Evolutionary conservation across 2,888 invertebrate genomes (phyloP).

Genomic region (Melikaiella ostensackeni): DNA sequence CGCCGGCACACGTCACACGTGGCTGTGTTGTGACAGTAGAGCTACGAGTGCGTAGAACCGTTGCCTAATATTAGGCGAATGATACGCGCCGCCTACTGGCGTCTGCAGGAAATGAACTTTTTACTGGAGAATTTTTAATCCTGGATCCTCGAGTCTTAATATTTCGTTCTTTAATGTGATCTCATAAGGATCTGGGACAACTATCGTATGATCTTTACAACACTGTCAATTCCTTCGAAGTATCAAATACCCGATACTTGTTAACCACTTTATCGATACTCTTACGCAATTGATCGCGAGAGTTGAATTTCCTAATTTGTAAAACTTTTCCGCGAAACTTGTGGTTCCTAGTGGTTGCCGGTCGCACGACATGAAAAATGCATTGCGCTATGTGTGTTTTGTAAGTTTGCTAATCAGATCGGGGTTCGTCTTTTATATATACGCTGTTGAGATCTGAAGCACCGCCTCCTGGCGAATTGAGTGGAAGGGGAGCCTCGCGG

Average conservation of each 20-base stretch:
- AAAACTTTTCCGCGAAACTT: constrained; percentile 9
- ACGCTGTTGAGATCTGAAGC: constrained; percentile 59
- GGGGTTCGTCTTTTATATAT: constrained; percentile 74
- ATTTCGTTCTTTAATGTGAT: no score
- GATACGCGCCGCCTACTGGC: constrained; percentile 20
- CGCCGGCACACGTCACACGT: constrained; percentile 59
- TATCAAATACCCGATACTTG: neutral
- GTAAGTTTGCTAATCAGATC: constrained; percentile 72
- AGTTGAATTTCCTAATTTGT: constrained; percentile 7
- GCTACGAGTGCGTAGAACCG: neutral
- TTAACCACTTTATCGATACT: neutral
- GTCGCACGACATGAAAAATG: constrained; percentile 38
- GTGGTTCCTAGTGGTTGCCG: constrained; percentile 16
- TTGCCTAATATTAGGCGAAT: neutral
- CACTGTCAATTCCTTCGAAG: neutral
- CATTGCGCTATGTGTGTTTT: constrained; percentile 55
- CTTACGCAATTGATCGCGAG: neutral
- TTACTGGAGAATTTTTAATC: constrained; percentile 37
- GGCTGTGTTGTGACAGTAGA: constrained; percentile 63
- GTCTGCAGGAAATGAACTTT: neutral
- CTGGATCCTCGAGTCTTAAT: neutral
- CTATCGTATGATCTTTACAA: neutral
- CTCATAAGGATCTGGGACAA: neutral
- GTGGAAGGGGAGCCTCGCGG: constrained; percentile 49
- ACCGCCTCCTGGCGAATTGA: constrained; percentile 60